A percentile compares a stretch with the other conserved stretches of the same genome.
Evolutionary conservation across 2,888 invertebrate genomes (phyloP).

Genomic region (Harpagoxenus sublaevis): DNA sequence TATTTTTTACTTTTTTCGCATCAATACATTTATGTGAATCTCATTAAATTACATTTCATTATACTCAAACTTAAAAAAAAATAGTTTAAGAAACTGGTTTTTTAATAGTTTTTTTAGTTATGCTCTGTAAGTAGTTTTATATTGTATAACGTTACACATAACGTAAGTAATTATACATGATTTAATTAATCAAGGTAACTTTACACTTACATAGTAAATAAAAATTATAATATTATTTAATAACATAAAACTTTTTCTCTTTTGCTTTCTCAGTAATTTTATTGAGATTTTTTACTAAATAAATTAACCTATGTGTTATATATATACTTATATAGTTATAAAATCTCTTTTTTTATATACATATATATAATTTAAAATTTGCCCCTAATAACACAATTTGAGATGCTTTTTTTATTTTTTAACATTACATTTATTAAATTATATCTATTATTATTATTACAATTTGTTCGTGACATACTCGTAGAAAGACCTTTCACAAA

Average conservation of each 20-base stretch:
- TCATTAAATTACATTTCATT: background rate
- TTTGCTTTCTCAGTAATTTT: background rate
- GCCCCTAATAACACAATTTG: background rate
- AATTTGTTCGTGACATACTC: background rate
- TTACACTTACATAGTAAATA: background rate
- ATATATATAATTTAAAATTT: background rate
- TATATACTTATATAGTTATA: background rate
- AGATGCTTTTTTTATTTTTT: background rate
- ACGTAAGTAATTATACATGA: too few relatives aligned
- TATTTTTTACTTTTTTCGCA: background rate
- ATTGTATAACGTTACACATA: too few relatives aligned
- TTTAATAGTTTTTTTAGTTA: background rate
- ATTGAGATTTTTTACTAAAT: background rate
- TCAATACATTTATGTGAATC: background rate
- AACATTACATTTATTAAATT: background rate
- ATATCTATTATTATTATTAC: background rate
- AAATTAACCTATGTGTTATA: too few relatives aligned
- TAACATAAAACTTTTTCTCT: background rate
- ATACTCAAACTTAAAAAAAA: background rate
- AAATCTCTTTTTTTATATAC: background rate
- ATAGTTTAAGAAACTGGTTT: background rate
- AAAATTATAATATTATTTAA: conserved; percentile 1
- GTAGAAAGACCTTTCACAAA: background rate
- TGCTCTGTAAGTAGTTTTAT: background rate
- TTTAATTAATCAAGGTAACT: too few relatives aligned